These are phyloP conservation scores for Thymelicus sylvestris DNA, from an alignment of 2,888 invertebrate genomes.

Conservation along the genomic window DNA sequence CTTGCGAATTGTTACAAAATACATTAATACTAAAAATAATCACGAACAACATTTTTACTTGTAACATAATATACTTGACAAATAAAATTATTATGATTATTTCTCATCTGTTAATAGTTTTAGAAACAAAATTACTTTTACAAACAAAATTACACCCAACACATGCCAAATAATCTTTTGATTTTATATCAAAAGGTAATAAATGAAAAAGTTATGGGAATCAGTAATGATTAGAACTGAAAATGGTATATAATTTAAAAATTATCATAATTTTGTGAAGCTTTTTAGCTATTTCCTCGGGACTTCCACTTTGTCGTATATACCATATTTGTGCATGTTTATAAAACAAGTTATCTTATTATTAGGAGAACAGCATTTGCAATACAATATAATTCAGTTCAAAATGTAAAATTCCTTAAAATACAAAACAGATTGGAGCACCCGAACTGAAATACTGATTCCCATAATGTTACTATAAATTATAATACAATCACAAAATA, in stretches of 20 bases:
- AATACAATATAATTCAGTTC: background rate
- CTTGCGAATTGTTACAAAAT: too few species aligned
- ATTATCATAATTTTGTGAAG: too few species aligned
- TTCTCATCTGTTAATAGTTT: background rate
- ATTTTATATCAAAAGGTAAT: background rate
- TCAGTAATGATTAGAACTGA: background rate
- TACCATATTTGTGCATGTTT: too few species aligned
- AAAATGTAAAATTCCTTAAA: background rate
- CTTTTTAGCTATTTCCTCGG: too few species aligned
- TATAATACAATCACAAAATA: slow-evolving; percentile 19
- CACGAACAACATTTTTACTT: too few species aligned
- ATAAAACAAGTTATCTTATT: too few species aligned
- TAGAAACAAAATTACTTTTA: background rate
- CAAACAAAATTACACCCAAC: slow-evolving; percentile 2
- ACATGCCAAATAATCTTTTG: slow-evolving; percentile 18
- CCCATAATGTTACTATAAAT: slow-evolving; percentile 6
- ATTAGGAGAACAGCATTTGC: background rate
- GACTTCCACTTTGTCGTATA: too few species aligned
- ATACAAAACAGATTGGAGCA: background rate
- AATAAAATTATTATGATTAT: background rate
- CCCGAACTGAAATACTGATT: slow-evolving; percentile 8
- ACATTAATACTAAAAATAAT: too few species aligned
- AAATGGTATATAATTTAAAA: too few species aligned
- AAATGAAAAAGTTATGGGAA: background rate
- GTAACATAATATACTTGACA: too few species aligned